These are phyloP conservation scores for Drosophila suzukii DNA, from an alignment of 1,140 invertebrate genomes.

Conservation along the genomic window DNA sequence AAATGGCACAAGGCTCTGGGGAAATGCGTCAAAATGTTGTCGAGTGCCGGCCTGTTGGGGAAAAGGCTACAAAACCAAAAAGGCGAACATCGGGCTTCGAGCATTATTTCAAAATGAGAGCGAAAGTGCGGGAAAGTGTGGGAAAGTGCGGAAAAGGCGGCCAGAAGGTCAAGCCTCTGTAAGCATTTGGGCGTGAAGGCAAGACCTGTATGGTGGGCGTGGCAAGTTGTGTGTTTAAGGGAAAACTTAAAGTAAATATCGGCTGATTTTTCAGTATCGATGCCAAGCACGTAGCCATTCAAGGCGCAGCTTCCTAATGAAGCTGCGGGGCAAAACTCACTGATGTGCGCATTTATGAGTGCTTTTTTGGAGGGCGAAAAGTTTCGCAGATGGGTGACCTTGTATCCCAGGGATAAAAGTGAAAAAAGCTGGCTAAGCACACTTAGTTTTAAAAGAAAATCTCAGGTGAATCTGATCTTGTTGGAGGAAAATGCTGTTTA, in stretches of 20 bases:
- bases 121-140: constrained; percentile 12
- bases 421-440: not conserved
- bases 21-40: constrained; percentile 79
- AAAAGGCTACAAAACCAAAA: constrained; percentile 44
- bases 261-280: constrained; percentile 55
- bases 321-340: constrained; percentile 34
- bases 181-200: constrained; percentile 33
- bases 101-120: constrained; percentile 53
- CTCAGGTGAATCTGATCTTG: no score
- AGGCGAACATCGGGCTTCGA: constrained; percentile 21
- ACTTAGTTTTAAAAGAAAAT: not conserved
- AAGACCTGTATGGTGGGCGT: not conserved
- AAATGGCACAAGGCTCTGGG: constrained; percentile 80
- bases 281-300: constrained; percentile 62
- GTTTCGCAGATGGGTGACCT: constrained; percentile 16
- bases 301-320: constrained; percentile 55
- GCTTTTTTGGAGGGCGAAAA: not conserved
- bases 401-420: constrained; percentile 7
- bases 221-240: constrained; percentile 10
- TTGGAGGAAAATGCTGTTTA: no score
- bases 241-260: constrained; percentile 73
- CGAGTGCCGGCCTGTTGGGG: constrained; percentile 62
- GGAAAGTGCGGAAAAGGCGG: constrained; percentile 14
- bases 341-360: constrained; percentile 43
- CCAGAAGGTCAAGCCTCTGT: constrained; percentile 50